Base-by-base conservation (phyloP, 2,797 vertebrate species). In the Schizopygopsis malacanthus region DNA sequence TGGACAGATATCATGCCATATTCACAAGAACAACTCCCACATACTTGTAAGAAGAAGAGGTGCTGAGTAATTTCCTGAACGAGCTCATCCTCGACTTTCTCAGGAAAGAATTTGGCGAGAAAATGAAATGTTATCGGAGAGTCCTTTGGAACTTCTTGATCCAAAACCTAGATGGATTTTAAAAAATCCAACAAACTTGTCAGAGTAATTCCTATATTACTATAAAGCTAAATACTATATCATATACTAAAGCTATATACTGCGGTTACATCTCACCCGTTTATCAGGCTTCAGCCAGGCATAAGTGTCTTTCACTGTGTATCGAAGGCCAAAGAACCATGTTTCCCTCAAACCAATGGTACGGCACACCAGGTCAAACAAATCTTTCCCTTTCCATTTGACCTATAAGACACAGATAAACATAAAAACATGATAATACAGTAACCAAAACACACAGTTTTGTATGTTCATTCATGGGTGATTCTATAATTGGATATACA, bases 31-130 rank as follows among this genome's bases (percentile, higher is more conserved):
- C 12, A 71, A 67, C 54, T 45, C 76, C 12, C 37, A 1, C 75
- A 86, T 90, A 98, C 97, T 97, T 99, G 98, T 92, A 99, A 96
- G 89, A 99, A 99, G 92, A 99, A 99, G 72, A 99, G 96, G 90
- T 98, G 98, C 89, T 98, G 98, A 4, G 98, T 99, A 85, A 99
- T 97, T 93, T 98, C 97, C 93, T 99, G 98, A 65, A 99, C 95
- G 10, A 99, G 94, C 85, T 99, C 98, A 61, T 98, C 97, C 88
- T 98, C 97, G 41, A 97, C 97, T 88, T 98, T 98, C 93, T 99
- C 98, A 20, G 98, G 98, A 88, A 98, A 99, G 90, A 99, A 99
- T 90, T 98, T 99, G 0, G 97, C 97, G 90, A 98, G 91, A 92
- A 99, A 98, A 87, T 96, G 93, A 95, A 98, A 98, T 45, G 95